Evolutionary conservation across 2,113 vertebrate species (phyloP).

Genomic region (Halcyon malimbica): DNA sequence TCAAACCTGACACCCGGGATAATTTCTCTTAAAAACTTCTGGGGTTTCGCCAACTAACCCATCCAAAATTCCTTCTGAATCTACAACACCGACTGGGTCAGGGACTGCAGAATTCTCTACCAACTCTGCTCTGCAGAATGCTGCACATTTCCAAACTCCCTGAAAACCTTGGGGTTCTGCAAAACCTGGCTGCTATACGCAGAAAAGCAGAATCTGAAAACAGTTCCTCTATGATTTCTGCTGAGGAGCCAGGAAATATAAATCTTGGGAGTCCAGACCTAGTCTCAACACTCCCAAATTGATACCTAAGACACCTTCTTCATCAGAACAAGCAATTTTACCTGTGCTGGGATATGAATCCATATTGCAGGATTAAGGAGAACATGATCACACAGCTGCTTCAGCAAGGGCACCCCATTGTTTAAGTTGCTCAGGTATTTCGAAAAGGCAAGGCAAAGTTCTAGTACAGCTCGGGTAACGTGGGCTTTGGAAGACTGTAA

Average conservation of each 20-base stretch:
- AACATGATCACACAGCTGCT: conserved; percentile 96
- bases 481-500: conserved; percentile 94
- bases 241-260: accelerated
- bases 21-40: not conserved
- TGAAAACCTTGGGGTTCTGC: not conserved
- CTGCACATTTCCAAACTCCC: not conserved
- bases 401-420: conserved; percentile 91
- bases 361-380: conserved; percentile 97
- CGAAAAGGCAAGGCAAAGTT: conserved; percentile 93
- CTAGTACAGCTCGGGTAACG: conserved; percentile 89
- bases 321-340: conserved; percentile 40
- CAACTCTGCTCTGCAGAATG: not conserved
- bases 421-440: conserved; percentile 95
- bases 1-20: not conserved
- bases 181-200: not conserved
- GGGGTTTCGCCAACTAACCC: not conserved
- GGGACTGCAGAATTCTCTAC: not conserved
- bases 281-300: not conserved
- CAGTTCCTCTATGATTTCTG: not conserved
- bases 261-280: not conserved
- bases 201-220: not conserved
- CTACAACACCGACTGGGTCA: not conserved
- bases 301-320: not conserved
- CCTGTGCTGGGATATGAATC: conserved; percentile 96
- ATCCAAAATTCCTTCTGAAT: not conserved